Evolutionary conservation across 2,797 vertebrate genomes (phyloP).

Genomic region (Hemitrygon akajei): DNA sequence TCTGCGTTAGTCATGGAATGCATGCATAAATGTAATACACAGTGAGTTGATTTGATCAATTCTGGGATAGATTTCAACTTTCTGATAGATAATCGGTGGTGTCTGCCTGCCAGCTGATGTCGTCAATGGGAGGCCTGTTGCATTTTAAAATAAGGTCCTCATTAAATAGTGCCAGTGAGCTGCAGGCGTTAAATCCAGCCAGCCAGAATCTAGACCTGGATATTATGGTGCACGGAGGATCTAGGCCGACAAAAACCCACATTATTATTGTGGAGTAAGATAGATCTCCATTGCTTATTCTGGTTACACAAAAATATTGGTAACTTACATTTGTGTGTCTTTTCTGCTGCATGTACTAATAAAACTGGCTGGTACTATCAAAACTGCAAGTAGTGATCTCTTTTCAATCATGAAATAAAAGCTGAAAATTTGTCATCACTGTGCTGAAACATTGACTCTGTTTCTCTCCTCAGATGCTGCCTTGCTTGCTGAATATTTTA

Average conservation of each 20-base stretch:
- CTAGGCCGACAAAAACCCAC: not conserved
- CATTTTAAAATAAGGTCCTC: not conserved
- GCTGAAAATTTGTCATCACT: too few species aligned
- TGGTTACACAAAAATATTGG: not conserved
- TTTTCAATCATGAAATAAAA: not conserved
- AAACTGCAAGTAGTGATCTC: not conserved
- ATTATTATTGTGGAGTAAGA: not conserved
- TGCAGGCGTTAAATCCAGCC: not conserved
- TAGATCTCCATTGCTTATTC: not conserved
- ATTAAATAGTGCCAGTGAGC: not conserved
- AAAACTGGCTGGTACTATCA: not conserved
- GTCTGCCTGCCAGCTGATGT: not conserved
- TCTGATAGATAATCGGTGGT: not conserved
- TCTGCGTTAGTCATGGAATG: constrained; percentile 30
- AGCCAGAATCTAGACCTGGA: not conserved
- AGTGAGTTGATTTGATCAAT: not conserved
- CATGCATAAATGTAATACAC: constrained; percentile 25
- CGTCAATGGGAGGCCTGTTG: not conserved
- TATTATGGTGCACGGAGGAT: not conserved
- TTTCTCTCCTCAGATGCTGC: too few species aligned
- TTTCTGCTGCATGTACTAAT: not conserved
- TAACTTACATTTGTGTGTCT: not conserved
- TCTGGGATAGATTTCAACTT: not conserved
- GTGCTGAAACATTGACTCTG: too few species aligned
- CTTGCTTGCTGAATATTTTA: too few species aligned